Conservation (phyloP, 1,140 invertebrate species). For the Zaprionus capensis region DNA sequence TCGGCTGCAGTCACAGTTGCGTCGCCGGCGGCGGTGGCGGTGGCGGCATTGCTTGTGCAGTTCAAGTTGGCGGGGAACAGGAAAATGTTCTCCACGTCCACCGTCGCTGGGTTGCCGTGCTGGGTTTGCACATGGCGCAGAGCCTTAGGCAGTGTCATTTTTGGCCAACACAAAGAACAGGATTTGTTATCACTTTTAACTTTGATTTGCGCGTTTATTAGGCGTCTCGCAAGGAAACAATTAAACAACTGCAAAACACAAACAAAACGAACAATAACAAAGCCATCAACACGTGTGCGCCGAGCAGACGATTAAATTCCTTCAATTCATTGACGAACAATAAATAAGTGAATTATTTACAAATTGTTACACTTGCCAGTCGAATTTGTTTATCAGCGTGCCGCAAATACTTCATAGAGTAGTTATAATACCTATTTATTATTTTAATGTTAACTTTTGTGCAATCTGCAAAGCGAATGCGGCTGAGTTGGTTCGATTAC, state of each 20-base stretch:
- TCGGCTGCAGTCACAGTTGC: constrained; percentile 7
- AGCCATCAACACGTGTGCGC: constrained; percentile 45
- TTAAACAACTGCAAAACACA: constrained; percentile 33
- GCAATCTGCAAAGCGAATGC: constrained; percentile 12
- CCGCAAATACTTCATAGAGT: constrained; percentile 39
- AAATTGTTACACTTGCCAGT: constrained; percentile 34
- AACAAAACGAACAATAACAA: constrained; percentile 41
- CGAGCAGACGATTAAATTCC: background rate
- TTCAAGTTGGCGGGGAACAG: constrained; percentile 46
- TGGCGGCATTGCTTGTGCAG: background rate
- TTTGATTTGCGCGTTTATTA: constrained; percentile 32
- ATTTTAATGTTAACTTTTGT: constrained; percentile 4
- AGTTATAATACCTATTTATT: constrained; percentile 2
- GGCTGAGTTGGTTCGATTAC: constrained; percentile 31
- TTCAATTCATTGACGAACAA: background rate
- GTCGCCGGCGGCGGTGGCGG: background rate
- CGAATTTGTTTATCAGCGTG: constrained; percentile 19
- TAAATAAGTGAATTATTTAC: background rate
- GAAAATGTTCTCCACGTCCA: constrained; percentile 66
- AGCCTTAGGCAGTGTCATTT: constrained; percentile 49
- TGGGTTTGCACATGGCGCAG: constrained; percentile 65
- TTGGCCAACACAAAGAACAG: constrained; percentile 25
- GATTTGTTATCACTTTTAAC: constrained; percentile 16
- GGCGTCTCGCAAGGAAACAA: constrained; percentile 30
- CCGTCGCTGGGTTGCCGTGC: constrained; percentile 46